A percentile compares a stretch with the other conserved stretches of the same genome.
Evolutionary conservation across 2,797 vertebrate species (phyloP).

Genomic region (Hydrocynus forskahlii): DNA sequence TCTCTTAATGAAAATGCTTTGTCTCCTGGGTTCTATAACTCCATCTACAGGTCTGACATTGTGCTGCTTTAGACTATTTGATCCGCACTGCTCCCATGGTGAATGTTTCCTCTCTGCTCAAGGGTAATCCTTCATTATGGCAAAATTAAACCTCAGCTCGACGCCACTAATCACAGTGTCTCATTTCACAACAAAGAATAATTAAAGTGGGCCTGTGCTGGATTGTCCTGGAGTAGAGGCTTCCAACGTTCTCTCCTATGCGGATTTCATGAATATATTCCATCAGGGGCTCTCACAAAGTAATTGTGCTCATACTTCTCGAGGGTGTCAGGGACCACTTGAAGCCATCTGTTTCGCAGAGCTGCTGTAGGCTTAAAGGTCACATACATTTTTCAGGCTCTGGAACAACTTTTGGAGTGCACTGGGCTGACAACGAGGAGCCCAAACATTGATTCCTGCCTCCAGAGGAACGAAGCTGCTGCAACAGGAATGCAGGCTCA

Average conservation of each 20-base stretch:
- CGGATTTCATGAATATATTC: slow-evolving; percentile 40
- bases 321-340: slow-evolving; percentile 24
- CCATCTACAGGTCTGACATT: background rate
- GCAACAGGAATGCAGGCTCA: background rate
- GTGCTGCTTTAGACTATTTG: background rate
- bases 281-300: background rate
- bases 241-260: background rate
- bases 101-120: slow-evolving; percentile 4
- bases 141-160: slow-evolving; percentile 11
- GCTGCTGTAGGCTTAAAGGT: background rate
- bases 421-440: background rate
- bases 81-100: background rate
- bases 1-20: background rate
- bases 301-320: slow-evolving; percentile 25
- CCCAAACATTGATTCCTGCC: background rate
- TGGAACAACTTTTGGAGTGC: background rate
- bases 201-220: slow-evolving; percentile 28
- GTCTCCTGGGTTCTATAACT: background rate
- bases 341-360: background rate
- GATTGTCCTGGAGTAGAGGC: slow-evolving; percentile 14
- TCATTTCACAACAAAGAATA: slow-evolving; percentile 26
- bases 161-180: slow-evolving; percentile 13
- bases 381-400: slow-evolving; percentile 14
- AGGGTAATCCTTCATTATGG: slow-evolving; percentile 15
- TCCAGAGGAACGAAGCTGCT: background rate